phyloP scores from a whole-genome alignment of 2,113 vertebrate species.

The Nettapus auritus region DNA sequence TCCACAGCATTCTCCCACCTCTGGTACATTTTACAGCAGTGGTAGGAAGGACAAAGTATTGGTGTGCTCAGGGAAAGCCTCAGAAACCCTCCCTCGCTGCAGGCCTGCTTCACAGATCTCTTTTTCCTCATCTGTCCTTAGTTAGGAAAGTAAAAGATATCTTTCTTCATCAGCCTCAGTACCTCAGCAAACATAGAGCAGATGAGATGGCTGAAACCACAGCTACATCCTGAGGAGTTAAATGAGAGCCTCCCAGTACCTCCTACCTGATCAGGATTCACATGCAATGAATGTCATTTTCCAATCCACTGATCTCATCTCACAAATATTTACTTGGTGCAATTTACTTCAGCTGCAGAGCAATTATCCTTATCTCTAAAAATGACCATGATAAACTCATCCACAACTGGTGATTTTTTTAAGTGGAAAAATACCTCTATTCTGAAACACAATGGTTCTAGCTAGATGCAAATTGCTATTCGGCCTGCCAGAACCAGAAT shows the following conservation, averaged over 20 bases:
- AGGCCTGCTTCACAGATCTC: background rate
- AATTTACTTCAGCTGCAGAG: background rate
- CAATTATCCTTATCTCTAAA: background rate
- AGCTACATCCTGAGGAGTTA: background rate
- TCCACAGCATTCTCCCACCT: background rate
- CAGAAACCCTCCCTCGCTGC: background rate
- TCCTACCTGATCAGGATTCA: background rate
- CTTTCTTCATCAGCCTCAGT: background rate
- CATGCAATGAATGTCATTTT: background rate
- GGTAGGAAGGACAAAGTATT: background rate
- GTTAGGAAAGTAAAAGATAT: background rate
- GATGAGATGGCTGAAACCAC: background rate
- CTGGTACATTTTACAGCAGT: background rate
- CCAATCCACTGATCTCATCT: background rate
- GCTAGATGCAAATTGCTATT: background rate
- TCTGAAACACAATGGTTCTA: background rate
- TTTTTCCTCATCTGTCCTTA: background rate
- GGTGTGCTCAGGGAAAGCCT: background rate
- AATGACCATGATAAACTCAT: background rate
- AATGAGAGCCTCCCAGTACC: background rate
- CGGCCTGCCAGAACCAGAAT: constrained; percentile 1
- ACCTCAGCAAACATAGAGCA: background rate
- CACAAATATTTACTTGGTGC: background rate
- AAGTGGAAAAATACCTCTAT: background rate
- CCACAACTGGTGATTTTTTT: background rate